A percentile compares a stretch with the other conserved stretches of the same genome.
These are phyloP conservation scores for Hucho hucho DNA, from an alignment of 2,113 vertebrate species.

Conservation along the genomic window DNA sequence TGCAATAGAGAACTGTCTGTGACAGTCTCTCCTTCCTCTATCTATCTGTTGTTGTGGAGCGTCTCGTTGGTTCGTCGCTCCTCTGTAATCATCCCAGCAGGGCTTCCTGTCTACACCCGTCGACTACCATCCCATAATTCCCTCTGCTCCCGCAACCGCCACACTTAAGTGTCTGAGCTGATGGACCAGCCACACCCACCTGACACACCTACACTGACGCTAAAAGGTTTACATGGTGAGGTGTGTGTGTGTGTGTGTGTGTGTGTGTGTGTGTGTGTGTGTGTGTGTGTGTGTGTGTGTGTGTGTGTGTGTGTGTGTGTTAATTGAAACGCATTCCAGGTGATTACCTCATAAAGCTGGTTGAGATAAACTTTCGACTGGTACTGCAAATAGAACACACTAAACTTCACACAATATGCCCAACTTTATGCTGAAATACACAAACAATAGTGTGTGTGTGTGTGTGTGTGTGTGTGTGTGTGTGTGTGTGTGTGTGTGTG, in stretches of 20 bases:
- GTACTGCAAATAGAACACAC: too few species aligned
- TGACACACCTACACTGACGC: conserved; percentile 67
- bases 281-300: not conserved
- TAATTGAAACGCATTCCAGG: too few species aligned
- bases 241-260: conserved; percentile 4
- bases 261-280: not conserved
- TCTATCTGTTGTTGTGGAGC: conserved; percentile 69
- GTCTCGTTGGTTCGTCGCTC: conserved; percentile 65
- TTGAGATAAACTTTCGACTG: too few species aligned
- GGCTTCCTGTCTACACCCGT: conserved; percentile 81
- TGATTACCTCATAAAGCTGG: too few species aligned
- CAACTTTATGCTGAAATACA: too few species aligned
- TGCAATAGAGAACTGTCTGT: conserved; percentile 68
- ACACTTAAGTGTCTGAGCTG: conserved; percentile 98
- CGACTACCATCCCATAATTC: conserved; percentile 88
- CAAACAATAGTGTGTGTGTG: too few species aligned
- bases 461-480: too few species aligned
- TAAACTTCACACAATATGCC: too few species aligned
- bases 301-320: too few species aligned
- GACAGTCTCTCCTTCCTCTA: conserved; percentile 76
- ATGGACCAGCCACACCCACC: conserved; percentile 79
- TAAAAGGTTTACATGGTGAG: conserved; percentile 65
- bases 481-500: too few species aligned
- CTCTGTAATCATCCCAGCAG: conserved; percentile 95
- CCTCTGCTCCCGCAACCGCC: conserved; percentile 92